Percentiles rank a stretch among this genome's conserved stretches.
phyloP scores from a whole-genome alignment of 2,113 vertebrate genomes.

The Lagenorhynchus albirostris region DNA sequence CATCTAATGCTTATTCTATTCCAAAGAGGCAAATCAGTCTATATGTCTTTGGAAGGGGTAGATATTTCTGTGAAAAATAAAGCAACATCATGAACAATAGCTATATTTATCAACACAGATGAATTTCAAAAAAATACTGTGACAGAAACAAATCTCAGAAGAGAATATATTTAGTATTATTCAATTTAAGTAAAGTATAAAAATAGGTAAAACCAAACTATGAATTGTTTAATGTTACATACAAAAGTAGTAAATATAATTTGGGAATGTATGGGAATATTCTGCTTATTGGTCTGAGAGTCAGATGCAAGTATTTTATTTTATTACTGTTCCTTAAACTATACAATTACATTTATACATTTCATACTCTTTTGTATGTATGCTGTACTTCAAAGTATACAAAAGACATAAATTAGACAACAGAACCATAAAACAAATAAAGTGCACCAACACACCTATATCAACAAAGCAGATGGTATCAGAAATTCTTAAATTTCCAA shows the following conservation, averaged over 20 bases:
- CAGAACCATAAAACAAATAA: neutral
- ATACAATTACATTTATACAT: neutral
- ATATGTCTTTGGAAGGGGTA: neutral
- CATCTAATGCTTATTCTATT: neutral
- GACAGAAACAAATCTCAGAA: neutral
- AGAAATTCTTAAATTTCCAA: constrained; percentile 66
- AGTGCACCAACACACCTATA: neutral
- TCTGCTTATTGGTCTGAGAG: constrained; percentile 3
- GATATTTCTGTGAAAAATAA: neutral
- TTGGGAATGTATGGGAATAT: neutral
- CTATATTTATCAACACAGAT: neutral
- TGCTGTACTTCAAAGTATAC: neutral
- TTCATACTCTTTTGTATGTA: neutral
- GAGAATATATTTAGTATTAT: neutral
- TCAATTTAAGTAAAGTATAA: neutral
- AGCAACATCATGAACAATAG: neutral
- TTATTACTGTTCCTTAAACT: constrained; percentile 11
- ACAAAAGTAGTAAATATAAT: neutral
- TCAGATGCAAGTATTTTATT: constrained; percentile 32
- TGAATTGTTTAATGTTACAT: neutral
- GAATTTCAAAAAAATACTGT: neutral
- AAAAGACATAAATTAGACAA: neutral
- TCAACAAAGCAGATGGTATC: constrained; percentile 43
- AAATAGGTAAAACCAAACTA: neutral
- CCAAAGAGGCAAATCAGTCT: neutral